A percentile compares a stretch with the other conserved stretches of the same genome.
phyloP scores from a whole-genome alignment of 1,140 invertebrate species.

The Acyrthosiphon pisum region DNA sequence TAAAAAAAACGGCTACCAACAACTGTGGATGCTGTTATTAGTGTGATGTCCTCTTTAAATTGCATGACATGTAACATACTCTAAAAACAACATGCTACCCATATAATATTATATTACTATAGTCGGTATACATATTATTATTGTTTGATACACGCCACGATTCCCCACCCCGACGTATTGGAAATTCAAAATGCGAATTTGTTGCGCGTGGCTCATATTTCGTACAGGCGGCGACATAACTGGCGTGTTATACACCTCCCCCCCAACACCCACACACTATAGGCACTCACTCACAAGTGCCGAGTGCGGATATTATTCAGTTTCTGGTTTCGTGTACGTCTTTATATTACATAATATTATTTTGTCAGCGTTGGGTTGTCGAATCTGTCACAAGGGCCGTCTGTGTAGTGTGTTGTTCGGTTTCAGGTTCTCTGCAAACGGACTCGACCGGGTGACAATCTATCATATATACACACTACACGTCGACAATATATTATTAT shows the following conservation, averaged over 20 bases:
- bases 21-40: not conserved
- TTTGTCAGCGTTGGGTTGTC: not conserved
- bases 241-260: not conserved
- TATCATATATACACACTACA: not conserved
- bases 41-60: not conserved
- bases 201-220: not conserved
- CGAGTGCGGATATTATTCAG: not conserved
- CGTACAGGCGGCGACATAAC: not conserved
- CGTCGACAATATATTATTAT: not conserved
- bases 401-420: not conserved
- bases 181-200: not conserved
- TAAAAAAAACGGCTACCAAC: not conserved
- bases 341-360: not conserved
- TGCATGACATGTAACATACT: not conserved
- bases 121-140: too few relatives aligned
- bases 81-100: not conserved
- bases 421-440: not conserved
- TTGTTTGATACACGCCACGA: not conserved
- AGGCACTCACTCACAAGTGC: not conserved
- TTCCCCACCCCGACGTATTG: not conserved
- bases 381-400: not conserved
- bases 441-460: not conserved
- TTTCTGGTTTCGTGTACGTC: not conserved
- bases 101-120: not conserved
- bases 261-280: too few relatives aligned